Percentiles rank a stretch among this genome's conserved stretches.
phyloP scores from a whole-genome alignment of 1,140 invertebrate genomes.

The Schlechtendalia chinensis region DNA sequence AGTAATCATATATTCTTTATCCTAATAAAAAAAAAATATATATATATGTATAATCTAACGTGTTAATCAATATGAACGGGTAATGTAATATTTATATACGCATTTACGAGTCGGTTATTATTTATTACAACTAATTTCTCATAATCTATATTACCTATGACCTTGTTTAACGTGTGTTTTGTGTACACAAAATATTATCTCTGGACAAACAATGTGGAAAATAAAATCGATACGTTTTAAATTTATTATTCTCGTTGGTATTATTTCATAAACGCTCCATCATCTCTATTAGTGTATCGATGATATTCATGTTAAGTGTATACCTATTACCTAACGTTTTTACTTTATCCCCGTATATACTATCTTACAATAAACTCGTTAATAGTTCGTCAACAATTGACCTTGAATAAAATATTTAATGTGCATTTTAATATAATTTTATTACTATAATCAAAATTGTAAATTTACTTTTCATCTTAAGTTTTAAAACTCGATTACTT shows the following conservation, averaged over 20 bases:
- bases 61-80: slow-evolving; percentile 6
- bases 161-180: slow-evolving; percentile 30
- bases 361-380: slow-evolving; percentile 20
- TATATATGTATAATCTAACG: neutral
- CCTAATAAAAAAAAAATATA: neutral
- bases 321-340: neutral
- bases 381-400: neutral
- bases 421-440: neutral
- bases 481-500: neutral
- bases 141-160: slow-evolving; percentile 37
- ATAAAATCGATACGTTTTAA: slow-evolving; percentile 21
- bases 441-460: neutral
- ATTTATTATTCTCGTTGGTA: neutral
- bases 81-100: slow-evolving; percentile 16
- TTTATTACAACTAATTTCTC: slow-evolving; percentile 22
- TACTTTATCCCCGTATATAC: slow-evolving; percentile 2
- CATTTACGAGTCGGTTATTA: slow-evolving; percentile 1
- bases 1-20: slow-evolving; percentile 17
- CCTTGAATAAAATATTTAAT: slow-evolving; percentile 27
- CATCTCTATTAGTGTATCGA: slow-evolving; percentile 15
- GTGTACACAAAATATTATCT: slow-evolving; percentile 13
- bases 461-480: neutral
- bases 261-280: slow-evolving; percentile 6
- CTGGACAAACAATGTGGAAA: slow-evolving; percentile 14
- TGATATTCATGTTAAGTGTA: neutral